These are phyloP conservation scores for Mimachlamys varia DNA, from an alignment of 2,888 invertebrate species.

Conservation along the genomic window DNA sequence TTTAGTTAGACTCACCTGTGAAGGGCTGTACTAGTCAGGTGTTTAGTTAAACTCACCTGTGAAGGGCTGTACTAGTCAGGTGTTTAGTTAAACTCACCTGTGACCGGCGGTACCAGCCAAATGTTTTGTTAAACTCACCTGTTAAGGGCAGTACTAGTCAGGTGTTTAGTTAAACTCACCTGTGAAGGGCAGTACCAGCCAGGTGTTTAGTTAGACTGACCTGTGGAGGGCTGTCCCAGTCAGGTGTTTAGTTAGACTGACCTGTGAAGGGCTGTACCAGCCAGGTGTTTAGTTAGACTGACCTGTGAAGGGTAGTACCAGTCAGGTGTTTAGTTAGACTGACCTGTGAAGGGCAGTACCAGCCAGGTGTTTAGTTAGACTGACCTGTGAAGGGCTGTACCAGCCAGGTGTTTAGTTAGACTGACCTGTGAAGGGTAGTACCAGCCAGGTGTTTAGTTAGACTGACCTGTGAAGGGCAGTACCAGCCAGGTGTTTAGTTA, in stretches of 20 bases:
- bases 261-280: too few species aligned
- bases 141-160: not conserved
- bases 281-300: not conserved
- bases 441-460: not conserved
- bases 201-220: constrained; percentile 53
- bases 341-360: too few species aligned
- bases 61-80: constrained; percentile 66
- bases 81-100: constrained; percentile 61
- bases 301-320: constrained; percentile 72
- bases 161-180: too few species aligned
- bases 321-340: constrained; percentile 60
- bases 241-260: constrained; percentile 60
- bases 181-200: too few species aligned
- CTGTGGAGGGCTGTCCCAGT: constrained; percentile 70
- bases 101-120: not conserved
- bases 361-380: not conserved
- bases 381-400: constrained; percentile 71
- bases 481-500: constrained; percentile 64
- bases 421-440: too few species aligned
- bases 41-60: constrained; percentile 59
- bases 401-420: constrained; percentile 62
- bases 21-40: too few species aligned
- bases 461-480: constrained; percentile 69
- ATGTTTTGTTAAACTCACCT: not conserved
- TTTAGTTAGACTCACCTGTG: constrained; percentile 59